Conservation (phyloP, 2,113 vertebrate genomes). For the Brachyistius frenatus region DNA sequence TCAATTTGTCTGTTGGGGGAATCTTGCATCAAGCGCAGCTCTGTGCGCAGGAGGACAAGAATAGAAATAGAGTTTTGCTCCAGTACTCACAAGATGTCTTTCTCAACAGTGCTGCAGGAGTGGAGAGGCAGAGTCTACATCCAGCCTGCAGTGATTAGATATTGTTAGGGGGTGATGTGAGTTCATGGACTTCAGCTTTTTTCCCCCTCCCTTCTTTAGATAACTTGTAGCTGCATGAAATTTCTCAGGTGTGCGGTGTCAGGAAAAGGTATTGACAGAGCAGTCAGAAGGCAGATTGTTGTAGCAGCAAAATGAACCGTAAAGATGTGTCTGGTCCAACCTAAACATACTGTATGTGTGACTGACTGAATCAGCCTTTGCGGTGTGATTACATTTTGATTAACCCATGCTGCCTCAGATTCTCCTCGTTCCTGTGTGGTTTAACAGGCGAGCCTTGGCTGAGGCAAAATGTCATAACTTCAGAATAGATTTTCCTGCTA, state of each 20-base stretch:
- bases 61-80: constrained; percentile 60
- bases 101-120: constrained; percentile 35
- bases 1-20: constrained; percentile 33
- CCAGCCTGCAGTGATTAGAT: constrained; percentile 48
- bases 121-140: constrained; percentile 24
- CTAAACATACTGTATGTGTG: neutral
- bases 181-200: constrained; percentile 27
- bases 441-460: constrained; percentile 8
- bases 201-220: constrained; percentile 1
- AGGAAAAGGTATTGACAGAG: constrained; percentile 22
- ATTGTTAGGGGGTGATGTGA: constrained; percentile 25
- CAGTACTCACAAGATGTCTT: constrained; percentile 57
- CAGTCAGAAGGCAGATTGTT: constrained; percentile 21
- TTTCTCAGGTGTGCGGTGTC: constrained; percentile 26
- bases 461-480: constrained; percentile 14
- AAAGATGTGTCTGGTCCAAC: constrained; percentile 25
- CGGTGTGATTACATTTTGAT: constrained; percentile 52
- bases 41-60: constrained; percentile 41
- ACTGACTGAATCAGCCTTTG: constrained; percentile 30
- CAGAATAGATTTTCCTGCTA: too few relatives aligned
- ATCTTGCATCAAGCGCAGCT: constrained; percentile 39
- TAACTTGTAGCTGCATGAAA: constrained; percentile 9
- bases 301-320: constrained; percentile 33
- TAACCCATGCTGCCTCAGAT: constrained; percentile 26
- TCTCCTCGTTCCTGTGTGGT: constrained; percentile 14